These are phyloP conservation scores for Spermophilus dauricus DNA, from an alignment of 2,113 vertebrate genomes.

Conservation along the genomic window DNA sequence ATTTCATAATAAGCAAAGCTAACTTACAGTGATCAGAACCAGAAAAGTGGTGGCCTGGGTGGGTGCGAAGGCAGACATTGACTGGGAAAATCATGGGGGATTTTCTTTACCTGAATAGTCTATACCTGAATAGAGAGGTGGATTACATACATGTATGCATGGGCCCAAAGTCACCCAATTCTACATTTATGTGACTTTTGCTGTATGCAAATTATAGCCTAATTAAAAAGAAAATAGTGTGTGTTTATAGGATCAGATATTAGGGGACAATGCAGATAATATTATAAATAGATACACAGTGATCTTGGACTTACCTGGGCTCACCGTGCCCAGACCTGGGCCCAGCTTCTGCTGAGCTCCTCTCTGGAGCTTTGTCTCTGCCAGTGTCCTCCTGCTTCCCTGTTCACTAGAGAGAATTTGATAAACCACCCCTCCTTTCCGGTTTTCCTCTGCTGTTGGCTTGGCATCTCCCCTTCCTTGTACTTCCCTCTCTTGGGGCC, in stretches of 20 bases:
- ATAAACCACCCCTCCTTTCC: background rate
- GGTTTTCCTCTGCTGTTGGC: too few species aligned
- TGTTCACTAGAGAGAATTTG: background rate
- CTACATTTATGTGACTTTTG: background rate
- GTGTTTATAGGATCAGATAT: too few species aligned
- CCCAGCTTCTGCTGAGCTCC: rapidly evolving
- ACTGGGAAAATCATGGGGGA: background rate
- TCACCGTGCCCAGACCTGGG: background rate
- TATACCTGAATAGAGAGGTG: background rate
- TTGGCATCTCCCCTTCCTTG: background rate
- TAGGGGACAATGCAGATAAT: background rate
- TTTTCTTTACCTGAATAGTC: background rate
- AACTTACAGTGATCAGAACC: background rate
- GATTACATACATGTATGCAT: background rate
- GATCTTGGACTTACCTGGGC: rapidly evolving
- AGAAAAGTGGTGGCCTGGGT: background rate
- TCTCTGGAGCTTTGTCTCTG: rapidly evolving
- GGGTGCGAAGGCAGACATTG: background rate
- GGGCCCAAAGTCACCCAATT: background rate
- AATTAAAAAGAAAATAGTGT: background rate
- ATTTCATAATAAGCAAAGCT: background rate
- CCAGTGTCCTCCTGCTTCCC: background rate
- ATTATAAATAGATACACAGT: background rate
- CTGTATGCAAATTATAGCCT: background rate
- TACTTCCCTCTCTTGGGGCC: background rate